Conservation (phyloP, 2,113 vertebrate genomes). For the Odontophorus gujanensis region DNA sequence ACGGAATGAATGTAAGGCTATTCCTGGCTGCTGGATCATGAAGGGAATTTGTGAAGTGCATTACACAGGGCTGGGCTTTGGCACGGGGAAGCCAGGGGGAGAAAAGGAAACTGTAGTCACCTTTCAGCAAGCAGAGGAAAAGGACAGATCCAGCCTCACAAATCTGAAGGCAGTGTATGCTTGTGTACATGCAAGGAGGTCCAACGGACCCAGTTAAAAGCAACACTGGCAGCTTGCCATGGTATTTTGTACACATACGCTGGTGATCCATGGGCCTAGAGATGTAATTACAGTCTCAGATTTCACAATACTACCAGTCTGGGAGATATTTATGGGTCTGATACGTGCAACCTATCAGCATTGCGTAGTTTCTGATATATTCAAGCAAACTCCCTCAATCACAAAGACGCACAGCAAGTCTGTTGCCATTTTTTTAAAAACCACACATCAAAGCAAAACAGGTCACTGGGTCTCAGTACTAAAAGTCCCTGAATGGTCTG, state of each 20-base stretch:
- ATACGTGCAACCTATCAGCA: background rate
- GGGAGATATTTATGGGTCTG: constrained; percentile 24
- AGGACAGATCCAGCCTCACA: background rate
- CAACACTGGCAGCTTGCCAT: background rate
- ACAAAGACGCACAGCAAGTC: background rate
- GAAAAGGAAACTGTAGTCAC: background rate
- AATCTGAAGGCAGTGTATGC: background rate
- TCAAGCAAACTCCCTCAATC: background rate
- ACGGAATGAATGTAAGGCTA: background rate
- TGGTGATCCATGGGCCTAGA: background rate
- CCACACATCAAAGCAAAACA: background rate
- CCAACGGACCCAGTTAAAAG: background rate
- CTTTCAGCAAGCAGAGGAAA: background rate
- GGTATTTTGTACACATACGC: background rate
- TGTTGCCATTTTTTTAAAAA: fast-evolving
- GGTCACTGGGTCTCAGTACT: background rate
- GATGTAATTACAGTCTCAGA: constrained; percentile 31
- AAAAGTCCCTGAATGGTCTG: background rate
- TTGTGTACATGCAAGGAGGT: background rate
- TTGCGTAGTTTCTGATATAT: background rate
- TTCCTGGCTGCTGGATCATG: background rate
- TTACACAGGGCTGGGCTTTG: background rate
- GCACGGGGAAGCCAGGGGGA: background rate
- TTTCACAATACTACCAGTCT: constrained; percentile 11
- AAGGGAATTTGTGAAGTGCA: background rate